phyloP scores from a whole-genome alignment of 1,140 invertebrate species.

The Palaemon carinicauda region DNA sequence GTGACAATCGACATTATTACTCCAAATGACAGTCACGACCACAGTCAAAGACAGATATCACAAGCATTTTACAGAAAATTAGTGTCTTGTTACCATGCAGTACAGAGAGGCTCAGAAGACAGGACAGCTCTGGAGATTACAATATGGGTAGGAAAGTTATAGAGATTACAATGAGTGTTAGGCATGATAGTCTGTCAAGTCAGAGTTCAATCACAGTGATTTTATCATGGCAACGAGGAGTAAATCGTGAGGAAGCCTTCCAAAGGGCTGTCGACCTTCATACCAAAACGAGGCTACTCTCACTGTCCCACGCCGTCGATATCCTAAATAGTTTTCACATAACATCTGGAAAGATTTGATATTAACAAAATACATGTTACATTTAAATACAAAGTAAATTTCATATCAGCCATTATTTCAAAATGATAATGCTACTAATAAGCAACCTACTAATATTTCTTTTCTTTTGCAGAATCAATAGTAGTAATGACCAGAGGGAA shows the following conservation, averaged over 20 bases:
- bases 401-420: too few species aligned
- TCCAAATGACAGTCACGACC: background rate
- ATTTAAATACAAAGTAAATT: background rate
- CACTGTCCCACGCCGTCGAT: conserved; percentile 20
- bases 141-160: too few species aligned
- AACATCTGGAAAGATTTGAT: conserved; percentile 38
- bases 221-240: conserved; percentile 46
- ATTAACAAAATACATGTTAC: too few species aligned
- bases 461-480: too few species aligned
- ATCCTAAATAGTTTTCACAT: conserved; percentile 39
- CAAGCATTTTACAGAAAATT: background rate
- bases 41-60: background rate
- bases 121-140: background rate
- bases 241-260: conserved; percentile 27
- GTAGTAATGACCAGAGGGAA: background rate
- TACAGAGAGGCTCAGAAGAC: too few species aligned
- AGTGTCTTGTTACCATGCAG: too few species aligned
- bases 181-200: too few species aligned
- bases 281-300: conserved; percentile 34
- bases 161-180: too few species aligned
- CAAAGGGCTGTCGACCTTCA: conserved; percentile 27
- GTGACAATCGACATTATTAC: background rate
- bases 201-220: background rate
- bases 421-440: background rate
- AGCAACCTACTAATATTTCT: background rate